Evolutionary conservation across 1,140 invertebrate genomes (phyloP).

Genomic region (Frieseomelitta varia): DNA sequence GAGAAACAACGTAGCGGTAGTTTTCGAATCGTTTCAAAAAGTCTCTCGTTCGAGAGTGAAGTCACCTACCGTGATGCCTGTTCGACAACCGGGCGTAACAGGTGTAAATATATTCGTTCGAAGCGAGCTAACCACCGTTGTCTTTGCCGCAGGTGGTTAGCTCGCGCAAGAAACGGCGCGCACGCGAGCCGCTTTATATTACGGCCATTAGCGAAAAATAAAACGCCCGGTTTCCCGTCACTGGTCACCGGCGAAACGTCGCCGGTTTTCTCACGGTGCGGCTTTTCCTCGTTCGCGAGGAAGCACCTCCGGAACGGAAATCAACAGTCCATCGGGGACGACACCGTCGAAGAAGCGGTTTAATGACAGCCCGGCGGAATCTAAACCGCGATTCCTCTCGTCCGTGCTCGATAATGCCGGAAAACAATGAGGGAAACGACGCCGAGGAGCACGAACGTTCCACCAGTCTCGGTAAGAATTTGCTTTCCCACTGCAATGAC

Average conservation of each 20-base stretch:
- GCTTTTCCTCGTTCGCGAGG: conserved; percentile 55
- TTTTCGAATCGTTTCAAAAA: background rate
- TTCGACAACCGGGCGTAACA: conserved; percentile 41
- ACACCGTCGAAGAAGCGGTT: conserved; percentile 72
- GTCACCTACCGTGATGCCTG: conserved; percentile 49
- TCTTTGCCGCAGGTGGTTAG: conserved; percentile 41
- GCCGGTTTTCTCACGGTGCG: conserved; percentile 73
- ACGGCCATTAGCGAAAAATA: background rate
- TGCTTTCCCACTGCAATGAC: conserved; percentile 68
- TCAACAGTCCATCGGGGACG: conserved; percentile 67
- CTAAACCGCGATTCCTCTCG: conserved; percentile 69
- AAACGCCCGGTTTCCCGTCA: background rate
- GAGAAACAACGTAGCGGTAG: background rate
- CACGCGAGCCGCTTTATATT: conserved; percentile 40
- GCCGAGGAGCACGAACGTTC: conserved; percentile 39
- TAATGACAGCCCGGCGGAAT: conserved; percentile 75
- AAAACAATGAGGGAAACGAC: conserved; percentile 74
- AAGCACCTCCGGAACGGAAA: conserved; percentile 50
- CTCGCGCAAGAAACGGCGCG: conserved; percentile 10
- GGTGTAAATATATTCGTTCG: conserved; percentile 57
- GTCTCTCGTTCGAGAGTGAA: background rate
- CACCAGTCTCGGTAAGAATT: conserved; percentile 41
- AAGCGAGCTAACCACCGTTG: conserved; percentile 34
- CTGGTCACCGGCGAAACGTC: conserved; percentile 59
- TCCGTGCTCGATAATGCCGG: conserved; percentile 64